A percentile compares a stretch with the other conserved stretches of the same genome.
Evolutionary conservation across 2,888 invertebrate genomes (phyloP).

Genomic region (Agonopterix subpropinquella): DNA sequence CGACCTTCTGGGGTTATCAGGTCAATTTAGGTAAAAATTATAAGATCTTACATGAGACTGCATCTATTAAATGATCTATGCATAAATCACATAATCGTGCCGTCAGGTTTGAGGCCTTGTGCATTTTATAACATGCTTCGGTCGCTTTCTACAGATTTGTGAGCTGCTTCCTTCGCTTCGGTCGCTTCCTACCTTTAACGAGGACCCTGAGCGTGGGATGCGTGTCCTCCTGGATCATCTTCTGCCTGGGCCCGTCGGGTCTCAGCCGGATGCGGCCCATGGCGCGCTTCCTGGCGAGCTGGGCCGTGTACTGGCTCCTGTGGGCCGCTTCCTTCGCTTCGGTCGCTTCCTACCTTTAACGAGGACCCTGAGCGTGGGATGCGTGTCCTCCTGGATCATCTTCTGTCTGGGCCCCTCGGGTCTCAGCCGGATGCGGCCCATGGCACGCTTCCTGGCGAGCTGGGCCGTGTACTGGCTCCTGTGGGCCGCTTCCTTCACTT

Average conservation of each 20-base stretch:
- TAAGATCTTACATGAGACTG: too few species aligned
- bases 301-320: conserved; percentile 77
- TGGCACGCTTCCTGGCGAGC: conserved; percentile 74
- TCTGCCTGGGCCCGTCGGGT: conserved; percentile 74
- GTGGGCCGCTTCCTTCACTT: conserved; percentile 80
- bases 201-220: conserved; percentile 78
- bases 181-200: conserved; percentile 73
- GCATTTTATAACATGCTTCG: too few species aligned
- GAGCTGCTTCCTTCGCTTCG: neutral
- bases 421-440: conserved; percentile 74
- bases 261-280: conserved; percentile 75
- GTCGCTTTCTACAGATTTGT: too few species aligned
- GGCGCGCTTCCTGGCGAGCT: conserved; percentile 75
- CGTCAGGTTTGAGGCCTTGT: too few species aligned
- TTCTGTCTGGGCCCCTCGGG: conserved; percentile 75
- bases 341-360: conserved; percentile 73
- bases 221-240: conserved; percentile 56
- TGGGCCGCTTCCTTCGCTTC: conserved; percentile 78
- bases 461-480: conserved; percentile 77
- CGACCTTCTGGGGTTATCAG: too few species aligned
- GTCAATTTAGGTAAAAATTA: too few species aligned
- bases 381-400: conserved; percentile 57
- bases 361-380: conserved; percentile 77
- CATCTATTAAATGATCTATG: too few species aligned
- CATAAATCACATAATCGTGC: too few species aligned